phyloP scores from a whole-genome alignment of 2,797 vertebrate species.

The Nyctibius grandis region DNA sequence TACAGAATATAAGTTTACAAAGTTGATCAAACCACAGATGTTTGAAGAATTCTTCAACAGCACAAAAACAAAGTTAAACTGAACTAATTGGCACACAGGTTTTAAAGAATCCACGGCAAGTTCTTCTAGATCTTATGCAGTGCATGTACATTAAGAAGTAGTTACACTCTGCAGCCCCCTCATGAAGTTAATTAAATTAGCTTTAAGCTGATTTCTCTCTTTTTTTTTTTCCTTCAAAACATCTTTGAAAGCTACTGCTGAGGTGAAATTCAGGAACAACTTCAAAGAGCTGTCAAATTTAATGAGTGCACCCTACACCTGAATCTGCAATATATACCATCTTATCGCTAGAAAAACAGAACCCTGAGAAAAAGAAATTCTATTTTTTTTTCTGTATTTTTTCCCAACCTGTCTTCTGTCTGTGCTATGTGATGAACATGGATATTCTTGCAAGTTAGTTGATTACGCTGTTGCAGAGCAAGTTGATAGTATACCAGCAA shows the following conservation, averaged over 20 bases:
- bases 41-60: conserved; percentile 59
- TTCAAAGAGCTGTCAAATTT: neutral
- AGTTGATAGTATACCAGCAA: neutral
- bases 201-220: conserved; percentile 9
- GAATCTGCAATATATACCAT: too few relatives aligned
- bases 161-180: neutral
- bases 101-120: conserved; percentile 70
- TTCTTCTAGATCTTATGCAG: conserved; percentile 45
- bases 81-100: conserved; percentile 69
- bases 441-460: neutral
- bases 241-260: neutral
- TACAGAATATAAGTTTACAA: conserved; percentile 65
- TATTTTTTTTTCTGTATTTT: conserved; percentile 26
- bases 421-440: neutral
- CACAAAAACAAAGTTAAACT: conserved; percentile 46
- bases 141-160: conserved; percentile 49
- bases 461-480: neutral
- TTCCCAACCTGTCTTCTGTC: conserved; percentile 32
- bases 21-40: conserved; percentile 69
- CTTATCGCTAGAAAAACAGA: conserved; percentile 36
- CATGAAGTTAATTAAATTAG: neutral
- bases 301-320: neutral
- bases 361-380: conserved; percentile 61
- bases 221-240: too few relatives aligned
- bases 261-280: conserved; percentile 13